Evolutionary conservation across 2,113 vertebrate genomes (phyloP), one percentile per base, ranked within the genome.

Genomic region (Gymnogyps californianus): DNA sequence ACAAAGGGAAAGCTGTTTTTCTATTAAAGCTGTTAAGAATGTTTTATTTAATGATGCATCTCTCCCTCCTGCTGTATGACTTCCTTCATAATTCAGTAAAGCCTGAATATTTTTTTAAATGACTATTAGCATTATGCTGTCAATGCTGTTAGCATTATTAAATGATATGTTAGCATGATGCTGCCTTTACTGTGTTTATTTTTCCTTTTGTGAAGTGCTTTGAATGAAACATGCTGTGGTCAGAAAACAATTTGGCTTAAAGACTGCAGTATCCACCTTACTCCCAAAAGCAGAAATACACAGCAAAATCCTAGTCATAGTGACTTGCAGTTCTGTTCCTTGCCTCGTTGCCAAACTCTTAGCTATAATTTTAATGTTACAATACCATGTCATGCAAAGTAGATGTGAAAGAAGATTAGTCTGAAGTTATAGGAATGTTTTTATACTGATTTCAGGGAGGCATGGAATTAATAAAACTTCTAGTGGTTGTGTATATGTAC

Each of bases 291-390:
- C 42, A 83, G 78, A 91, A 94, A 74, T 17, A 36, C 11, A 13
- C 55, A 80, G 44, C 25, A 28, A 88, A 83, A 54, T 87, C 52
- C 40, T 26, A 42, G 58, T 87, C 64, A 89, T 6, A 44, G 15
- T 90, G 89, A 90, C 71, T 93, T 94, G 88, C 55, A 91, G n/a
- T 84, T 94, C 70, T 94, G 34, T 69, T 72, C 20, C 17, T 51
- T 61, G 28, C 44, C 28, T 89, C 84, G 17, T 19, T 76, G 71
- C 67, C 74, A 86, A 66, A 46, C 38, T 84, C 40, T 47, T 69
- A 75, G 65, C n/a, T 16, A 20, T 78, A 47, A n/a, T 72, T 79
- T 80, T 79, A 17, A 19, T 72, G 31, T 51, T 81, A 80, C 5
- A 36, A 24, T 15, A 51, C 12, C 16, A 25, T 8, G 3, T 58